These are phyloP conservation scores for Oreochromis mossambicus DNA, from an alignment of 2,797 vertebrate species.

Conservation along the genomic window DNA sequence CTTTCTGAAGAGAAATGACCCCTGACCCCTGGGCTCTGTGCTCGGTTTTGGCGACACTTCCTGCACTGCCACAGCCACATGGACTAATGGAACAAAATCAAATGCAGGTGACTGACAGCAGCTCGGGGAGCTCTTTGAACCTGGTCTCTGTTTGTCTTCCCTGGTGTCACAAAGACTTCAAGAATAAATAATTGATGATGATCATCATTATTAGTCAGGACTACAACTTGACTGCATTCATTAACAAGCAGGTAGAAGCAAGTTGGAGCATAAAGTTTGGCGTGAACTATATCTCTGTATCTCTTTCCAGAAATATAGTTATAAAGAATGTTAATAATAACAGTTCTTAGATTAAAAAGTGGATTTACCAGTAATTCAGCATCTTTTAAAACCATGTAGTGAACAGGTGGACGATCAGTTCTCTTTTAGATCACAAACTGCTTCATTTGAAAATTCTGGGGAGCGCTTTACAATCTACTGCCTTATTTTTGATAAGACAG, in stretches of 20 bases:
- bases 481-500: not conserved
- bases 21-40: not conserved
- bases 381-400: not conserved
- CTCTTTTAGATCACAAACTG: not conserved
- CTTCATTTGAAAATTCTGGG: not conserved
- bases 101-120: not conserved
- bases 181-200: not conserved
- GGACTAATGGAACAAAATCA: not conserved
- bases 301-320: not conserved
- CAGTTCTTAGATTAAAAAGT: not conserved
- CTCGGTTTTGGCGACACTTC: not conserved
- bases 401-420: not conserved
- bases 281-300: not conserved
- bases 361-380: not conserved
- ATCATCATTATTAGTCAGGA: not conserved
- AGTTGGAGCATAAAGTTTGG: not conserved
- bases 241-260: not conserved
- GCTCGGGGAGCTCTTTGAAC: not conserved
- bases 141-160: not conserved
- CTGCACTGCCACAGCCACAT: not conserved
- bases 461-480: not conserved
- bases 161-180: not conserved
- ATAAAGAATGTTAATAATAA: not conserved
- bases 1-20: not conserved
- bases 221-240: not conserved